Evolutionary conservation across 2,888 invertebrate genomes (phyloP).

Genomic region (Cryptocephalus moraei): DNA sequence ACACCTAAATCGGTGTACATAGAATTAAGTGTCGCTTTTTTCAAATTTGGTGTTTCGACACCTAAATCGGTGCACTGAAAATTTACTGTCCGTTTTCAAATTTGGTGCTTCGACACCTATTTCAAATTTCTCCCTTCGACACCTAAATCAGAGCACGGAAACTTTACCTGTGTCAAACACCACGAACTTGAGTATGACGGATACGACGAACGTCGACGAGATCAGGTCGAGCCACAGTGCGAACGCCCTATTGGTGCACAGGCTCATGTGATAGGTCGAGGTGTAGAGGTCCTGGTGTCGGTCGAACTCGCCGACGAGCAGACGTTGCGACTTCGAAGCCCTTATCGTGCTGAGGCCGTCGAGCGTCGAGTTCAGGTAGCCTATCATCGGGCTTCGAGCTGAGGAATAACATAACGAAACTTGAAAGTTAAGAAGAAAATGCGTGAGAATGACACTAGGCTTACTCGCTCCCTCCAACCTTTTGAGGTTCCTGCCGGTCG

Average conservation of each 20-base stretch:
- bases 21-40: too few species aligned
- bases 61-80: constrained; percentile 90
- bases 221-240: constrained; percentile 18
- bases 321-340: constrained; percentile 28
- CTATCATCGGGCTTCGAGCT: constrained; percentile 33
- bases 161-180: constrained; percentile 13
- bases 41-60: constrained; percentile 35
- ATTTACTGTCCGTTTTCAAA: too few species aligned
- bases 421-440: too few species aligned
- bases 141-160: too few species aligned
- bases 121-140: too few species aligned
- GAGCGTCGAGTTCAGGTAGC: constrained; percentile 30
- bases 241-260: constrained; percentile 25
- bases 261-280: constrained; percentile 20
- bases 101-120: too few species aligned
- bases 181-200: constrained; percentile 10
- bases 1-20: too few species aligned
- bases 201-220: neutral
- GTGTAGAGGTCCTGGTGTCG: constrained; percentile 25
- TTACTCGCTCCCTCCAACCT: constrained; percentile 60
- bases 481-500: constrained; percentile 65
- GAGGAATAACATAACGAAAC: constrained; percentile 6
- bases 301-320: constrained; percentile 30
- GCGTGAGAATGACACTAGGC: constrained; percentile 17
- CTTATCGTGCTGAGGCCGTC: constrained; percentile 32